Evolutionary conservation across 2,888 invertebrate species (phyloP), one percentile per base, ranked within the genome.

Genomic region (Plagodis dolabraria): DNA sequence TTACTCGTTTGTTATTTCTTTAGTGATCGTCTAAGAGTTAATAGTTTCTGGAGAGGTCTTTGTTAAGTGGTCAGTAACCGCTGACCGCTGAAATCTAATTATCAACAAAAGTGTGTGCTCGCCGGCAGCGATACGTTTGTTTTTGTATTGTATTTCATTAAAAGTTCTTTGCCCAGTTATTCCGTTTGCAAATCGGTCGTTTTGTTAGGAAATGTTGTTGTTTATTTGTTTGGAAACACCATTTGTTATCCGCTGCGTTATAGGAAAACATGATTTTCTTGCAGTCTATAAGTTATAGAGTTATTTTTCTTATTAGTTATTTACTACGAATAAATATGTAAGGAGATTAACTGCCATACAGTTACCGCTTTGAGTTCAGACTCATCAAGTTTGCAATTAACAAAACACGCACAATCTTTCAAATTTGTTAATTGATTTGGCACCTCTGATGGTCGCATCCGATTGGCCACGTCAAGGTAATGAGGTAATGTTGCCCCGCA

Each of bases 141-240:
- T 55, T 55, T 54, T 47, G 54, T 54, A 59, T 46, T 55, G 51
- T 70, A 75, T 82, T 79, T 81, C 76, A 82, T 82, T 80, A 81
- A 79, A 78, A 80, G 69, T 82, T 55, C 44, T 56, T 59, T 42
- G n/a, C 35, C 12, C 63, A 69, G 69, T 74, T 60, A 57, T 59
- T 51, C 47, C 50, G 45, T 66, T 67, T 65, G 71, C 67, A 71
- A 60, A 66, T 70, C 66, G 67, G 57, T 43, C 42, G 42, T 54
- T 42, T 45, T 47, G 49, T 42, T 47, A 50, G 53, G 36, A 51
- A 56, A 60, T 44, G 54, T 55, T 55, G 47, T 56, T 49, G 40
- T 12, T 47, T 55, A 49, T 60, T 61, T 5, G 53, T 49, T 56
- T 33, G 49, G 53, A 38, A 46, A 36, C 49, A 46, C 33, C 47